These are phyloP conservation scores for Furnarius figulus DNA, from an alignment of 2,113 vertebrate species.

Conservation along the genomic window DNA sequence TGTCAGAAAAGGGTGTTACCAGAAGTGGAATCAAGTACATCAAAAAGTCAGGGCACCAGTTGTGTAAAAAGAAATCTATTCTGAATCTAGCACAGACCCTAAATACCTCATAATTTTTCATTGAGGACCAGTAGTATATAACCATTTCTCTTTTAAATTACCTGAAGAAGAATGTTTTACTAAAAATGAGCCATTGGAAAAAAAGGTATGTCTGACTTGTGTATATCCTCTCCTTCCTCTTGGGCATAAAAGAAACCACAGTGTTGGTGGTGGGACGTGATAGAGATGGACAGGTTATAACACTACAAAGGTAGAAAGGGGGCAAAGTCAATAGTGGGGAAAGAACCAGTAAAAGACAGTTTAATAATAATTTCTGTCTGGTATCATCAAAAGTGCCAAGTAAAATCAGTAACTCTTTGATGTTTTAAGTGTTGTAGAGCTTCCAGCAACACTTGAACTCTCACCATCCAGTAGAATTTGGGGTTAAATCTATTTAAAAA, in stretches of 20 bases:
- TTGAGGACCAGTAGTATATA: neutral
- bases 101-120: neutral
- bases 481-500: neutral
- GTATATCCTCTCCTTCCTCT: neutral
- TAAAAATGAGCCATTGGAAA: neutral
- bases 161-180: neutral
- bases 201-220: neutral
- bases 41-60: neutral
- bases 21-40: neutral
- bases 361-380: neutral
- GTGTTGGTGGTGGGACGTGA: neutral
- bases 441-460: neutral
- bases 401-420: neutral
- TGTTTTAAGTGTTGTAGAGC: neutral
- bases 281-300: neutral
- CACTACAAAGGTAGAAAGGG: neutral
- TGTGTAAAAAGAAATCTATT: neutral
- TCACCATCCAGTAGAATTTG: neutral
- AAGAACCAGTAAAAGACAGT: neutral
- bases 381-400: neutral
- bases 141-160: neutral
- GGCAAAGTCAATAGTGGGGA: neutral
- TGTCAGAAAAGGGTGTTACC: fast-evolving
- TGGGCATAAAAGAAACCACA: neutral
- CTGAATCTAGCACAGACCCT: neutral